Conservation (phyloP, 1,140 invertebrate species). For the Brachionus sp. region DNA sequence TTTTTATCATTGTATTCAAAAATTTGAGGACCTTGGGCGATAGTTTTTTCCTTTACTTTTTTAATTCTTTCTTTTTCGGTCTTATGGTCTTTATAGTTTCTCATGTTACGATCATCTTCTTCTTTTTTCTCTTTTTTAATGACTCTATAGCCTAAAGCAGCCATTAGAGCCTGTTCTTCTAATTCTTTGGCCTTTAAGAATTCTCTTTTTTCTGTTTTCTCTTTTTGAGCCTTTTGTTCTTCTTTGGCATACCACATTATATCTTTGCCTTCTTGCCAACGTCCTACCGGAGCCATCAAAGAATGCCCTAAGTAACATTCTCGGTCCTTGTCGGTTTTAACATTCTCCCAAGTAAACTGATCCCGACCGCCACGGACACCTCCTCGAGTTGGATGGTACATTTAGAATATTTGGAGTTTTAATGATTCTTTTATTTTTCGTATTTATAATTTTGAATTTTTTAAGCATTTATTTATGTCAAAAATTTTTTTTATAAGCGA, state of each 20-base stretch:
- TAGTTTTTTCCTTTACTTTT: background rate
- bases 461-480: background rate
- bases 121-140: slow-evolving; percentile 35
- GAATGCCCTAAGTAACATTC: slow-evolving; percentile 46
- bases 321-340: slow-evolving; percentile 39
- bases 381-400: slow-evolving; percentile 38
- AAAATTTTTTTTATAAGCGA: too few relatives aligned
- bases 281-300: slow-evolving; percentile 31
- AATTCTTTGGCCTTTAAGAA: slow-evolving; percentile 31
- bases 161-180: slow-evolving; percentile 43
- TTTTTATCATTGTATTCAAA: slow-evolving; percentile 25
- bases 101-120: background rate
- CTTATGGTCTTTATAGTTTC: background rate
- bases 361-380: slow-evolving; percentile 42
- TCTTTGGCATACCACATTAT: slow-evolving; percentile 38
- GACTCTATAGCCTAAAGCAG: slow-evolving; percentile 25
- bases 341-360: slow-evolving; percentile 39
- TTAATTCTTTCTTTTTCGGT: background rate
- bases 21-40: background rate
- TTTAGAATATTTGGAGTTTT: background rate
- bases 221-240: background rate
- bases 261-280: slow-evolving; percentile 16
- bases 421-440: too few relatives aligned
- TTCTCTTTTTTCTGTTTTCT: background rate
- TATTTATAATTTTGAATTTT: background rate